phyloP scores from a whole-genome alignment of 2,888 invertebrate species.

The Torymus aiolomorphi region DNA sequence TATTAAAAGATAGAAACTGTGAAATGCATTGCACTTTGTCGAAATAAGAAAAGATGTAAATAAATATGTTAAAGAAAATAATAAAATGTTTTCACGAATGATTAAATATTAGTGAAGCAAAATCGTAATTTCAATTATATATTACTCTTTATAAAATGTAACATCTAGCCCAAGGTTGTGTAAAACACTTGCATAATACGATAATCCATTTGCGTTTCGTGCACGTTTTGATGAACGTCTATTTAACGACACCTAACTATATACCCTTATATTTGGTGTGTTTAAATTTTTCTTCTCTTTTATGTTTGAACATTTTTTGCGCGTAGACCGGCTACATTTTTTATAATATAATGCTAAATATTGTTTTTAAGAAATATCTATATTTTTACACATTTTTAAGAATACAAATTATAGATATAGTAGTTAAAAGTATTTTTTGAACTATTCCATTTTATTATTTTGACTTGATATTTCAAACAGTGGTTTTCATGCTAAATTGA shows the following conservation, averaged over 20 bases:
- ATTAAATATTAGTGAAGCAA: background rate
- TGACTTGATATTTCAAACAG: no score
- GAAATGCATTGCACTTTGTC: constrained; percentile 66
- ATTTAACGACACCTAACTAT: background rate
- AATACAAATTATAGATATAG: no score
- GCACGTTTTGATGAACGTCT: constrained; percentile 28
- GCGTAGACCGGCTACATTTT: constrained; percentile 29
- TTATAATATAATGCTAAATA: background rate
- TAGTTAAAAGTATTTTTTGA: no score
- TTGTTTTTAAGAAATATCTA: background rate
- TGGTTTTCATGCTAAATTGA: no score
- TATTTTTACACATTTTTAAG: no score
- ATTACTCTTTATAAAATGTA: no score
- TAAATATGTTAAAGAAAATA: constrained; percentile 15
- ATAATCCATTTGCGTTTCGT: constrained; percentile 25
- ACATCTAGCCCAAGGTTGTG: background rate
- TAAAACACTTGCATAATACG: constrained; percentile 23
- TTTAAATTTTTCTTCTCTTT: constrained; percentile 9
- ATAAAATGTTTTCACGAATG: constrained; percentile 8
- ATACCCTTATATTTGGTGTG: background rate
- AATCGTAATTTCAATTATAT: no score
- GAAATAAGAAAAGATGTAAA: constrained; percentile 28
- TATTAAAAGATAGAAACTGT: constrained; percentile 69
- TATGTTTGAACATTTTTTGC: background rate
- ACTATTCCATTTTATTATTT: no score